phyloP scores from a whole-genome alignment of 2,113 vertebrate species.

The Mobula birostris region DNA sequence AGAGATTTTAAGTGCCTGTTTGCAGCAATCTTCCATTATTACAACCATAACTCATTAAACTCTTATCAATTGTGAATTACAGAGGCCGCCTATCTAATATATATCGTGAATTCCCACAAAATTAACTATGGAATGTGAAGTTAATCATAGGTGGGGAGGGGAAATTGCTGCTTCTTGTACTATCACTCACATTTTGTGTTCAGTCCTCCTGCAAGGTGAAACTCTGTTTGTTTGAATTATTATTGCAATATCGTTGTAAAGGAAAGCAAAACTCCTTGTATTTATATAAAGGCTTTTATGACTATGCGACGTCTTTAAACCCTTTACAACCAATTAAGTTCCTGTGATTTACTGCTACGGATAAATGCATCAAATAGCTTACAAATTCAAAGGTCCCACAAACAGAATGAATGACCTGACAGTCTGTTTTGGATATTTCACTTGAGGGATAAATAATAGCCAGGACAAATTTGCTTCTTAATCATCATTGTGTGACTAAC shows the following conservation, averaged over 20 bases:
- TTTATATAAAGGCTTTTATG: neutral
- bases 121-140: neutral
- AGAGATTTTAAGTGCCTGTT: conserved; percentile 5
- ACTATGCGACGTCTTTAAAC: neutral
- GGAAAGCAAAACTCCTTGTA: neutral
- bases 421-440: neutral
- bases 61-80: conserved; percentile 31
- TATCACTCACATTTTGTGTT: neutral
- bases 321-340: neutral
- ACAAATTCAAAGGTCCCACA: neutral
- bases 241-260: neutral
- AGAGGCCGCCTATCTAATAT: neutral
- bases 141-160: neutral
- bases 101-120: neutral
- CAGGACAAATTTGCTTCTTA: neutral
- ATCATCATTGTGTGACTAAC: neutral
- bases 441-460: neutral
- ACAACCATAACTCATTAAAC: conserved; percentile 30
- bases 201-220: neutral
- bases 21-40: conserved; percentile 17
- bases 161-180: neutral
- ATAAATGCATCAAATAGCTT: neutral
- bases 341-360: neutral
- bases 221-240: neutral
- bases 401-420: neutral